Percentiles rank a stretch among this genome's conserved stretches.
Evolutionary conservation across 1,140 invertebrate species (phyloP).

Genomic region (Pogonognathellus flavescens): DNA sequence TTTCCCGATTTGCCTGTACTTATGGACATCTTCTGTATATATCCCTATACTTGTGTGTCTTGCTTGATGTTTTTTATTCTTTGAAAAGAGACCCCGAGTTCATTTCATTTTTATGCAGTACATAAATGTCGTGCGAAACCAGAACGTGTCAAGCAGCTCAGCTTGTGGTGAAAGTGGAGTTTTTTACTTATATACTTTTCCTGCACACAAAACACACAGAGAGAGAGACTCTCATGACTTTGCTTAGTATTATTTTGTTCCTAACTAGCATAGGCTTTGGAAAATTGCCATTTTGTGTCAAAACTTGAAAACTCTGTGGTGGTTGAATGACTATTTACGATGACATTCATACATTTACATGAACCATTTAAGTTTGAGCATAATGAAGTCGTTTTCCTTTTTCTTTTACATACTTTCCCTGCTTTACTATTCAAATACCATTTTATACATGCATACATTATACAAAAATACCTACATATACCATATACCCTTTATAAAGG

Average conservation of each 20-base stretch:
- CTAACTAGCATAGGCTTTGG: conserved; percentile 42
- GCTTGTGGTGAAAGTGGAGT: conserved; percentile 19
- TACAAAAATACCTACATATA: not conserved
- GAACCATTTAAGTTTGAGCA: conserved; percentile 46
- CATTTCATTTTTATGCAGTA: conserved; percentile 45
- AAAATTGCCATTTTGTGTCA: conserved; percentile 48
- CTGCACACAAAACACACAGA: not conserved
- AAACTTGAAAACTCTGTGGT: conserved; percentile 43
- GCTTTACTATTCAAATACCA: too few species aligned
- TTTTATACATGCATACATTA: not conserved
- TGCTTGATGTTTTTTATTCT: not conserved
- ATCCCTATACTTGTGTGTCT: not conserved
- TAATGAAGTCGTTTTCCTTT: conserved; percentile 47
- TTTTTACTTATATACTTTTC: not conserved
- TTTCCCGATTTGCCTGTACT: not conserved
- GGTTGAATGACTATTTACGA: conserved; percentile 47
- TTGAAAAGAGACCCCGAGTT: not conserved
- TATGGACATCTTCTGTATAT: not conserved
- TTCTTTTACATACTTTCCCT: conserved; percentile 23
- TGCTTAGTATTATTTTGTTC: conserved; percentile 21
- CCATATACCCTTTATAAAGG: too few species aligned
- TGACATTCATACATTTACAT: conserved; percentile 49
- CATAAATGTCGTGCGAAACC: conserved; percentile 19
- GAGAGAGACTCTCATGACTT: not conserved
- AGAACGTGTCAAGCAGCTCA: conserved; percentile 11